Evolutionary conservation across 2,888 invertebrate species (phyloP), one percentile per base, ranked within the genome.

Genomic region (Plebejus melissa): DNA sequence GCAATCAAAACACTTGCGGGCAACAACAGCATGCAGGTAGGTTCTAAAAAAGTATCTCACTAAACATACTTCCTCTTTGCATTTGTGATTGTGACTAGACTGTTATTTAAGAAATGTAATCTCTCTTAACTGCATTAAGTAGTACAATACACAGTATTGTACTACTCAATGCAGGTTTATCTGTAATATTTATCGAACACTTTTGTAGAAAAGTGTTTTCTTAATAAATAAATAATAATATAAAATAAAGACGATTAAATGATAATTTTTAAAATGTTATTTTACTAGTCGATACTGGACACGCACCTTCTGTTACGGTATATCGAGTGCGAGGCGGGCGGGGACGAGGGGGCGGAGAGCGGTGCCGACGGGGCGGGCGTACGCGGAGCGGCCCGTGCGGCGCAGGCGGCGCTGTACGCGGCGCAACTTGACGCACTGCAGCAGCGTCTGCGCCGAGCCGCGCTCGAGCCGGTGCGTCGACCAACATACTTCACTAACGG

Each of bases 241-340:
- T 41, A 41, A 41, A 38, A 38, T 38, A 6, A 38, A 6, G 38
- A 38, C 41, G 22, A 22, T 41, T 46, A 11, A 9, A 46, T 46
- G 46, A 46, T 46, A 0, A 9, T 46, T 46, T 41, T 46, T 46
- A 1, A 41, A 11, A 46, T 46, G 9, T 46, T 46, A 46, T 54
- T 16, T 54, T 16, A 54, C 16, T 46, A 94, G 94, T 88, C 89
- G 50, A 86, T 95, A 70, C 86, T 90, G 41, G 95, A 96, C 80
- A 86, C 95, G 57, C 94, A 95, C 83, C 87, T 94, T 80, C 90
- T 94, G 84, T 86, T 96, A 79, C 91, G 94, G 76, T 95, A 94
- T 85, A 85, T 94, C 77, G 89, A 89, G 81, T 76, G 77, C 65
- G 77, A 69, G 74, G 77, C 76, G 76, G 72, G 79, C 76, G 16